Evolutionary conservation across 2,888 invertebrate genomes (phyloP).

Genomic region (Eubasilissa splendida): DNA sequence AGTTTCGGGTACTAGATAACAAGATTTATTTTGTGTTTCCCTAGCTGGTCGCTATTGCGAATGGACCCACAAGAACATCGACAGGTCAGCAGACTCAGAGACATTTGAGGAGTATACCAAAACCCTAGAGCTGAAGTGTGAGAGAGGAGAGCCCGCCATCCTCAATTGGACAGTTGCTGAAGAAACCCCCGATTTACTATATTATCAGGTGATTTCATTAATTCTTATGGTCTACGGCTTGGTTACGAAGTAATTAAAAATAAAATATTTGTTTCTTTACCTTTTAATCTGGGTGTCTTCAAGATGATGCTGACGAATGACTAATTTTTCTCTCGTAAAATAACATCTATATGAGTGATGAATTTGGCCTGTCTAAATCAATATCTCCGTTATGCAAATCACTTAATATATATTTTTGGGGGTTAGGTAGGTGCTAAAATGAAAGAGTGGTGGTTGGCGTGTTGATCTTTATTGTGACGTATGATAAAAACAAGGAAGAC

Average conservation of each 20-base stretch:
- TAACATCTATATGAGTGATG: no score
- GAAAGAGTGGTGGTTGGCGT: no score
- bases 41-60: conserved; percentile 89
- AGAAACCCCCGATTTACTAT: conserved; percentile 87
- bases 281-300: no score
- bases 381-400: no score
- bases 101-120: conserved; percentile 85
- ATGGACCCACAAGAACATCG: conserved; percentile 86
- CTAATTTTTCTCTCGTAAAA: no score
- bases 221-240: background rate
- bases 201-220: conserved; percentile 83
- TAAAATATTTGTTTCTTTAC: no score
- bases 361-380: background rate
- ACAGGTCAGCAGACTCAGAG: conserved; percentile 80
- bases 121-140: conserved; percentile 84
- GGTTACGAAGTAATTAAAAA: no score
- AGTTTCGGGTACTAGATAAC: background rate
- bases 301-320: no score
- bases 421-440: no score
- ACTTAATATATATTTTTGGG: no score
- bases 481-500: no score
- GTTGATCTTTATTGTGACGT: no score
- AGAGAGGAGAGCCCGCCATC: conserved; percentile 81
- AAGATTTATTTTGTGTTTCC: background rate
- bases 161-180: conserved; percentile 90